Evolutionary conservation across 2,888 invertebrate genomes (phyloP), one percentile per base, ranked within the genome.

Genomic region (Suillia variegata): DNA sequence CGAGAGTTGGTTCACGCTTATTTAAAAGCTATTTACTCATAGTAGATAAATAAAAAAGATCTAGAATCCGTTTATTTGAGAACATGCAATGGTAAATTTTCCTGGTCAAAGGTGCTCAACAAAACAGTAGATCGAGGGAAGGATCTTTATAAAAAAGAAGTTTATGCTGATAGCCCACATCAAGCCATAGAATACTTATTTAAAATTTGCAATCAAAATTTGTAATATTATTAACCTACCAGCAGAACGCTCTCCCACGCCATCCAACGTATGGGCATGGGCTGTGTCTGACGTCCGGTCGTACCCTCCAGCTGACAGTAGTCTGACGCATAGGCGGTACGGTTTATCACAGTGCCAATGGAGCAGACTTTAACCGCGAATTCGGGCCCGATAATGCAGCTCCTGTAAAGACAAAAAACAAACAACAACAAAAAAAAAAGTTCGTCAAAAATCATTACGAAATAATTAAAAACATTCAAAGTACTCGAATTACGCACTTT

Each of bases 211-310:
- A 59, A 59, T 59, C 54, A 59, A 54, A 59, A 59, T 59, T 59
- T 59, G 54, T 59, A 50, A n/a, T 38, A 13, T 38, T 13, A 42
- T 24, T 8, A n/a, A 82, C 85, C 85, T 82, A 90, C 90, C 86
- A 89, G 77, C 62, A 92, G 83, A 66, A 93, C 87, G 76, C 90
- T 90, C 80, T 93, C 93, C 92, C 92, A 93, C 20, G 92, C 89
- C 92, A 93, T 92, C 93, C 93, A 93, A 71, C 94, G 85, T 69
- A 94, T 87, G 18, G 94, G 93, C 70, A 94, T 83, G 22, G 87
- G 85, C 67, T 82, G 82, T 38, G 80, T 77, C 69, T 82, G 80
- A 63, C 82, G 77, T 59, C 87, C 86, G 64, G 87, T 84, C 61
- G 87, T 84, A 59, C 88, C 90, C 72, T 90, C 90, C 68, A 91